phyloP scores from a whole-genome alignment of 2,113 vertebrate species.

The Azemiops feae region DNA sequence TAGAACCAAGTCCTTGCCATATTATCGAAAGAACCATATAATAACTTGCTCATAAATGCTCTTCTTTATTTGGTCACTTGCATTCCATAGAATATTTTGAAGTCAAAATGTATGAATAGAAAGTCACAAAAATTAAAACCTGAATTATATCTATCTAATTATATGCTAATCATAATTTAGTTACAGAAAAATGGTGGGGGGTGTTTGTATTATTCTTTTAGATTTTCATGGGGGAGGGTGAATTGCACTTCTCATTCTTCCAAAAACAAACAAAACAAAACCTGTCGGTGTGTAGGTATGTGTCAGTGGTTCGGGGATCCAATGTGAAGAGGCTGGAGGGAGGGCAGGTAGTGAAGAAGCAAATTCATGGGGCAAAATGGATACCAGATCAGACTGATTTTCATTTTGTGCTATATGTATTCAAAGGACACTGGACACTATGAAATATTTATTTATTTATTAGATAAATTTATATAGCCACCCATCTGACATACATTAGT shows the following conservation, averaged over 20 bases:
- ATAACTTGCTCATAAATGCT: neutral
- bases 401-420: neutral
- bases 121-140: neutral
- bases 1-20: neutral
- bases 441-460: neutral
- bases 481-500: neutral
- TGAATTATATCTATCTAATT: neutral
- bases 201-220: neutral
- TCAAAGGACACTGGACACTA: neutral
- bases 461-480: neutral
- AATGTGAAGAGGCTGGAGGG: neutral
- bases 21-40: neutral
- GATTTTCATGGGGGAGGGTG: neutral
- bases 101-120: neutral
- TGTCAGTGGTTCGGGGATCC: neutral
- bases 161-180: neutral
- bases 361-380: neutral
- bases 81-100: neutral
- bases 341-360: neutral
- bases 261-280: neutral
- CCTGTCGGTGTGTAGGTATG: neutral
- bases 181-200: neutral
- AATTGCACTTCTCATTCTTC: neutral
- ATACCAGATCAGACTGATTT: neutral
- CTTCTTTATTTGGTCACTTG: neutral